A percentile compares a stretch with the other conserved stretches of the same genome.
phyloP scores from a whole-genome alignment of 2,113 vertebrate species.

The Gymnocephalus cernua region DNA sequence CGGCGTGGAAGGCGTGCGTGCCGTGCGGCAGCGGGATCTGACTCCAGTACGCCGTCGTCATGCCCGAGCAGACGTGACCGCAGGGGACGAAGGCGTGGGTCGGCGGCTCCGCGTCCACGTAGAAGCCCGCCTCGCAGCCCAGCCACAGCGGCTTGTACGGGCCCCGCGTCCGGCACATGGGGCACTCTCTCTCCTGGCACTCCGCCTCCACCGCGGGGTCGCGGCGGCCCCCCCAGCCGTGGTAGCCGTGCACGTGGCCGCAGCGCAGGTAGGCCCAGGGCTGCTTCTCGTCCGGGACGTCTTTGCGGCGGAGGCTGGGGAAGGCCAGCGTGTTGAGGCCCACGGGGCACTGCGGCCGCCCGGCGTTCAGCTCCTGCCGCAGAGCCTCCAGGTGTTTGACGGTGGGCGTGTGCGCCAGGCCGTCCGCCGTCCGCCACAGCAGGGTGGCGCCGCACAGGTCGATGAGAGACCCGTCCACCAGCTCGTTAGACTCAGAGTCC shows the following conservation, averaged over 20 bases:
- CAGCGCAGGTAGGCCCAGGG: slow-evolving; percentile 96
- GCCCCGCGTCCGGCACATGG: slow-evolving; percentile 93
- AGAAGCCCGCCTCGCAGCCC: slow-evolving; percentile 92
- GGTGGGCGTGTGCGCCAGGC: slow-evolving; percentile 90
- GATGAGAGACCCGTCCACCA: slow-evolving; percentile 93
- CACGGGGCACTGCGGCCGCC: slow-evolving; percentile 94
- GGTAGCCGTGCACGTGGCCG: slow-evolving; percentile 95
- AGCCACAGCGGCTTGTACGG: slow-evolving; percentile 95
- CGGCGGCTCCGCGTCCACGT: slow-evolving; percentile 92
- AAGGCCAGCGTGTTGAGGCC: slow-evolving; percentile 95
- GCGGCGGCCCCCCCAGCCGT: slow-evolving; percentile 89
- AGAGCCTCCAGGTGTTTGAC: slow-evolving; percentile 93
- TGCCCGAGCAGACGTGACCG: slow-evolving; percentile 95
- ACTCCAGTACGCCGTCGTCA: slow-evolving; percentile 93
- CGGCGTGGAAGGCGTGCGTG: slow-evolving; percentile 92
- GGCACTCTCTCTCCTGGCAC: slow-evolving; percentile 92
- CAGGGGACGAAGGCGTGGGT: slow-evolving; percentile 94
- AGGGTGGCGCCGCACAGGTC: slow-evolving; percentile 95
- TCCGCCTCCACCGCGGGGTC: slow-evolving; percentile 68
- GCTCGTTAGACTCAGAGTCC: slow-evolving; percentile 91
- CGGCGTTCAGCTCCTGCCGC: slow-evolving; percentile 94
- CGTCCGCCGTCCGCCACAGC: slow-evolving; percentile 94
- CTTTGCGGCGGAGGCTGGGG: slow-evolving; percentile 92
- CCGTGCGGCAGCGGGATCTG: slow-evolving; percentile 93
- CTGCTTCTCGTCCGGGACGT: slow-evolving; percentile 91